Percentiles rank a stretch among this genome's conserved stretches.
These are phyloP conservation scores for Musca domestica DNA, from an alignment of 1,140 invertebrate genomes.

Conservation along the genomic window DNA sequence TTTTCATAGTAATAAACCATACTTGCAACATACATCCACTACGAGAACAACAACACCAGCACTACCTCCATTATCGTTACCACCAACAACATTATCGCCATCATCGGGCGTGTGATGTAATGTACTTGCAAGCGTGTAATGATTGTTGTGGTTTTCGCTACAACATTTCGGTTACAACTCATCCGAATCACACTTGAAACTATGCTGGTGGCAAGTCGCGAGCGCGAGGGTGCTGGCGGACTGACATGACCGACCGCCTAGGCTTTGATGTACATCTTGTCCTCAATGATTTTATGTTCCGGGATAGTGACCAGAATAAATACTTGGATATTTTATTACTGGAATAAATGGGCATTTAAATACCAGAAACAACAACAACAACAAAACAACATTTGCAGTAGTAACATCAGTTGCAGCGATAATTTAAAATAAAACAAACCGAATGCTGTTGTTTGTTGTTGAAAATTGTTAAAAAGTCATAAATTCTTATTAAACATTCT, in stretches of 20 bases:
- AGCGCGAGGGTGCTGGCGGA: no score
- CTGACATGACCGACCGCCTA: no score
- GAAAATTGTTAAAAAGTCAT: slow-evolving; percentile 22
- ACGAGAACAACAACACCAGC: background rate
- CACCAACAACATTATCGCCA: background rate
- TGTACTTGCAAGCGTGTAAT: background rate
- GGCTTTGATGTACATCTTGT: slow-evolving; percentile 6
- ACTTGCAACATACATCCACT: no score
- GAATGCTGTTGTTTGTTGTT: background rate
- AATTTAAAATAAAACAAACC: background rate
- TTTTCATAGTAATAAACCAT: background rate
- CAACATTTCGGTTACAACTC: background rate
- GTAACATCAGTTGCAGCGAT: background rate
- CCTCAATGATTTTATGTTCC: no score
- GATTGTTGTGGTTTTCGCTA: slow-evolving; percentile 15
- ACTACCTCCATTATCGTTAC: background rate
- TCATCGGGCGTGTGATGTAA: background rate
- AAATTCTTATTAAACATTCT: slow-evolving; percentile 28
- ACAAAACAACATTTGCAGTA: no score
- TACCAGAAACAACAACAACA: no score
- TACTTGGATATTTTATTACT: no score
- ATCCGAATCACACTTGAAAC: no score
- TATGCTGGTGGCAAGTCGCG: no score
- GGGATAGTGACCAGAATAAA: no score
- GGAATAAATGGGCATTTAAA: no score